Evolutionary conservation across 2,797 vertebrate genomes (phyloP), one percentile per base, ranked within the genome.

Genomic region (Distichodus sexfasciatus): DNA sequence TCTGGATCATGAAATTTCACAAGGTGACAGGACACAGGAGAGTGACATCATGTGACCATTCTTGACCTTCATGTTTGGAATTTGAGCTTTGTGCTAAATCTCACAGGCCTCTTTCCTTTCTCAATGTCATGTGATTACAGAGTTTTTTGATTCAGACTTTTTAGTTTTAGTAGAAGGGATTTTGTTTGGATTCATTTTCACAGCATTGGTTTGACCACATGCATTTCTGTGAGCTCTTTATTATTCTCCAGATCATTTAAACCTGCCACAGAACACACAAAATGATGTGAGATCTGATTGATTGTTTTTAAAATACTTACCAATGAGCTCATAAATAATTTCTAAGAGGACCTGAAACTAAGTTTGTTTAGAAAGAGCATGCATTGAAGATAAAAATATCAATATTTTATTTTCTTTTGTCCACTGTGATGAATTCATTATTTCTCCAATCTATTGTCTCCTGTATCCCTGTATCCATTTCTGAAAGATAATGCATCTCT

Each of bases 121-220:
- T 85, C 86, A 79, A 83, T 71, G 62, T 54, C 80, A 87, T 86
- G 83, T 88, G 84, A 85, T 89, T 80, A 84, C 77, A 74, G 31
- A 40, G 57, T 64, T 12, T 54, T 53, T 48, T 24, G 10, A 54
- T 35, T 19, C 46, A 47, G n/a, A n/a, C n/a, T n/a, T n/a, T n/a
- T n/a, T n/a, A n/a, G n/a, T n/a, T n/a, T n/a, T n/a, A n/a, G n/a
- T n/a, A n/a, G 53, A 71, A 54, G 38, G 47, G 66, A 40, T 48
- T 47, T 61, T 80, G 64, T 54, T 38, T 71, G 55, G 61, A 29
- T 23, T 63, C 54, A 36, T 43, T 50, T 70, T 51, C 28, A 60
- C 43, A 41, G 29, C 19, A 43, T 57, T 63, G 19, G 40, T 66
- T 63, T 64, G 53, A 69, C 68, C 50, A 41, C 55, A 58, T 66